Conservation (phyloP, 2,113 vertebrate genomes). For the Apaloderma vittatum region DNA sequence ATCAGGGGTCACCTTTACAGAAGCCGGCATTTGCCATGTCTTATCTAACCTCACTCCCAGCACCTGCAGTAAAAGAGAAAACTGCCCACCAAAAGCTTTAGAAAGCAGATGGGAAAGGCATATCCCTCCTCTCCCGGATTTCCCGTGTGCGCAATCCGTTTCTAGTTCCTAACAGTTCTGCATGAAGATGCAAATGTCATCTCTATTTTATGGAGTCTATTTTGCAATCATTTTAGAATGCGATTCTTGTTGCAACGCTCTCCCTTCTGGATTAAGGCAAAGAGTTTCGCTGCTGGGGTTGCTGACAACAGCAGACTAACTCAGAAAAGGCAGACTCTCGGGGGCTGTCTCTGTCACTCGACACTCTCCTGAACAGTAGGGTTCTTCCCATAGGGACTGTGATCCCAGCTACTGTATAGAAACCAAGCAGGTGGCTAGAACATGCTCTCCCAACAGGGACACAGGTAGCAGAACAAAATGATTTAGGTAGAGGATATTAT, state of each 20-base stretch:
- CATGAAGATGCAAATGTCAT: background rate
- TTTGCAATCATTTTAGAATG: background rate
- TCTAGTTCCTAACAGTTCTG: background rate
- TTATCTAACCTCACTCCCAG: background rate
- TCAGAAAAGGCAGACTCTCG: background rate
- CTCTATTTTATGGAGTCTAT: background rate
- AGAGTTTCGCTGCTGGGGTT: background rate
- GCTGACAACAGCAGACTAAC: background rate
- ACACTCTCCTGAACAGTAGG: accelerated
- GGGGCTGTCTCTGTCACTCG: background rate
- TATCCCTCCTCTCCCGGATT: background rate
- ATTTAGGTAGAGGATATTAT: background rate
- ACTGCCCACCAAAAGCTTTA: background rate
- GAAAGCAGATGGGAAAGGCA: background rate
- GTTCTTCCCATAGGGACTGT: background rate
- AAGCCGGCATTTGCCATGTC: background rate
- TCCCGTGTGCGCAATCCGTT: background rate
- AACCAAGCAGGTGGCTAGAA: background rate
- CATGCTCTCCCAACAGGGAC: background rate
- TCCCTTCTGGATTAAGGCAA: background rate
- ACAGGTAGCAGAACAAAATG: background rate
- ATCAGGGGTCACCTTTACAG: background rate
- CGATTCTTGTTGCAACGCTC: background rate
- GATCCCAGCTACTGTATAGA: background rate
- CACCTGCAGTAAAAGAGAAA: background rate